Evolutionary conservation across 1,140 invertebrate species (phyloP), one percentile per base, ranked within the genome.

Genomic region (Agrilus planipennis): DNA sequence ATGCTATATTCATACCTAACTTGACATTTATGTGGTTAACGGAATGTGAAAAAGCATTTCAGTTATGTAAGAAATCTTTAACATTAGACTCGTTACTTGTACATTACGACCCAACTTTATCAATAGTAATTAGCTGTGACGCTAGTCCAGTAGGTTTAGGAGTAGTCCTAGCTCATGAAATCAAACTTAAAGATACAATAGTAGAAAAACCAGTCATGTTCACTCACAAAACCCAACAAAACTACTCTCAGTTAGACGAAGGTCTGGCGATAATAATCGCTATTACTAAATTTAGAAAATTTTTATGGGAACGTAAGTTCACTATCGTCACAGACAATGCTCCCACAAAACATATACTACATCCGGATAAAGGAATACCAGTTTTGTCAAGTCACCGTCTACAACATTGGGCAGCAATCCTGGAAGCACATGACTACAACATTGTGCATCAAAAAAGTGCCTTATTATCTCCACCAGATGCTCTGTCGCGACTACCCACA

Each of bases 201-300:
- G n/a, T n/a, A n/a, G n/a, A n/a, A n/a, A n/a, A n/a, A n/a, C n/a
- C n/a, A n/a, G n/a, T n/a, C n/a, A n/a, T n/a, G n/a, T n/a, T n/a
- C n/a, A n/a, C n/a, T n/a, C n/a, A n/a, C n/a, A n/a, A n/a, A 32
- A 19, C 41, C 15, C 35, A 53, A 34, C 17, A 37, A 41, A 51
- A 49, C 25, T 53, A 51, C 31, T 44, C 39, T 12, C 37, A 53
- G 4, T 23, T 51, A 27, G 46, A 53, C 31, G 48, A 53, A 40
- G 41, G 38, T 2, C 35, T 55, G 31, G 48, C 49, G 6, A 46
- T 45, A 39, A 37, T 47, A n/a, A 49, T 50, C 37, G 46, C 31
- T 7, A 7, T 54, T 10, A 46, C 46, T 28, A 44, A 47, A 28
- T 47, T 50, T 36, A 37, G 47, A 25, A 49, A 50, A 38, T 47